These are phyloP conservation scores for Rhinopithecus roxellana DNA, from an alignment of 2,113 vertebrate genomes.

Conservation along the genomic window DNA sequence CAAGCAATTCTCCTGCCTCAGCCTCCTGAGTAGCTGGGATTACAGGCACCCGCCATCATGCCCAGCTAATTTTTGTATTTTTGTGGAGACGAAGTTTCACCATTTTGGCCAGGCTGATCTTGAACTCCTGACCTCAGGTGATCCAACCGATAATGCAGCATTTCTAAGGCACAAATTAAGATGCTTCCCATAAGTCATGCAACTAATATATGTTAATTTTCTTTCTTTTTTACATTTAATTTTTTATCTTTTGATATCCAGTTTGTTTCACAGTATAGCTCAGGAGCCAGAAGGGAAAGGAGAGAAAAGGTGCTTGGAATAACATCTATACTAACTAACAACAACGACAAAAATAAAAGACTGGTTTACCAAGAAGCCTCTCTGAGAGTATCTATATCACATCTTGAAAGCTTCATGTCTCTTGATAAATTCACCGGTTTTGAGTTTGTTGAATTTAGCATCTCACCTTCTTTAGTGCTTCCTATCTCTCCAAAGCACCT, in stretches of 20 bases:
- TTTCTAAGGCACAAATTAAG: background rate
- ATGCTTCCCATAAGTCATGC: background rate
- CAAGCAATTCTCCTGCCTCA: too few species aligned
- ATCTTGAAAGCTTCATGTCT: background rate
- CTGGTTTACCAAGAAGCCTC: background rate
- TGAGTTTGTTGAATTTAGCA: background rate
- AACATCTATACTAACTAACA: background rate
- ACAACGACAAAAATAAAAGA: background rate
- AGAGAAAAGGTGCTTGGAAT: background rate
- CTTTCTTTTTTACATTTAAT: background rate
- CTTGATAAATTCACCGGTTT: conserved; percentile 6
- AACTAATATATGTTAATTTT: background rate
- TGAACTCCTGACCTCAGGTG: too few species aligned
- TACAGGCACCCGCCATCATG: too few species aligned
- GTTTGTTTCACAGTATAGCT: background rate
- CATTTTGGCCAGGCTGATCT: too few species aligned
- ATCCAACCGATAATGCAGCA: background rate
- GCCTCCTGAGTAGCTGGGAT: too few species aligned
- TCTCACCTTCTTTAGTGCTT: background rate
- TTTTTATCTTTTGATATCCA: background rate
- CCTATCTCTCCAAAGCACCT: conserved; percentile 27
- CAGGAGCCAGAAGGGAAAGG: background rate
- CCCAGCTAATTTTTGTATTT: too few species aligned
- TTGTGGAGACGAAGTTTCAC: too few species aligned
- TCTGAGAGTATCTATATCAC: background rate